Percentiles rank a stretch among this genome's conserved stretches.
phyloP scores from a whole-genome alignment of 2,113 vertebrate species.

The Myodes glareolus region DNA sequence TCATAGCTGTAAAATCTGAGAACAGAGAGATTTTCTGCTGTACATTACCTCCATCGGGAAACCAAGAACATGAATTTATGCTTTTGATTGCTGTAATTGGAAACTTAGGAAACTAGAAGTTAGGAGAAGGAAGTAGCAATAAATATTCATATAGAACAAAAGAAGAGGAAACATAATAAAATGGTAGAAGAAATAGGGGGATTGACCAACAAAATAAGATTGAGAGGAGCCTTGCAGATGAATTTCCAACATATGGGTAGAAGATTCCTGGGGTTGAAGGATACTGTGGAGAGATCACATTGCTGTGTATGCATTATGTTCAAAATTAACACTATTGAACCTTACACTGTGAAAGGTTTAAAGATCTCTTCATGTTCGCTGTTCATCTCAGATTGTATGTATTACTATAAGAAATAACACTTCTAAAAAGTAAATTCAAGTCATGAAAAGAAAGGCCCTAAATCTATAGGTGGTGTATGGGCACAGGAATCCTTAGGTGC shows the following conservation, averaged over 20 bases:
- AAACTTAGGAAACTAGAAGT: conserved; percentile 38
- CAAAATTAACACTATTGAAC: not conserved
- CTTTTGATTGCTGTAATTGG: conserved; percentile 6
- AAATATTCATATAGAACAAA: conserved; percentile 1
- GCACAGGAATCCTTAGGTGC: not conserved
- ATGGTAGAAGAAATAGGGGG: not conserved
- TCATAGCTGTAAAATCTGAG: conserved; percentile 10
- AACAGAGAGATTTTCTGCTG: not conserved
- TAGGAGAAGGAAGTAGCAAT: not conserved
- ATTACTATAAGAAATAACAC: not conserved
- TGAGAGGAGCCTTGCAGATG: not conserved
- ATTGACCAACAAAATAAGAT: not conserved
- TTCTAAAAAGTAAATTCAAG: not conserved
- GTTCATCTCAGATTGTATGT: not conserved
- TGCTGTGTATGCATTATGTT: not conserved
- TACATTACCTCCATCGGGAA: not conserved
- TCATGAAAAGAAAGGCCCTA: not conserved
- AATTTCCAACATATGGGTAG: not conserved
- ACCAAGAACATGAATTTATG: not conserved
- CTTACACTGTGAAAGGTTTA: not conserved
- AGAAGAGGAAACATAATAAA: not conserved
- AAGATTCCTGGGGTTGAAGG: not conserved
- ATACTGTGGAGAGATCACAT: not conserved
- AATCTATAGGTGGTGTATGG: not conserved
- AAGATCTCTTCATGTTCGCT: not conserved